A percentile compares a stretch with the other conserved stretches of the same genome.
phyloP scores from a whole-genome alignment of 2,888 invertebrate genomes.

The Geophilus truncorum region DNA sequence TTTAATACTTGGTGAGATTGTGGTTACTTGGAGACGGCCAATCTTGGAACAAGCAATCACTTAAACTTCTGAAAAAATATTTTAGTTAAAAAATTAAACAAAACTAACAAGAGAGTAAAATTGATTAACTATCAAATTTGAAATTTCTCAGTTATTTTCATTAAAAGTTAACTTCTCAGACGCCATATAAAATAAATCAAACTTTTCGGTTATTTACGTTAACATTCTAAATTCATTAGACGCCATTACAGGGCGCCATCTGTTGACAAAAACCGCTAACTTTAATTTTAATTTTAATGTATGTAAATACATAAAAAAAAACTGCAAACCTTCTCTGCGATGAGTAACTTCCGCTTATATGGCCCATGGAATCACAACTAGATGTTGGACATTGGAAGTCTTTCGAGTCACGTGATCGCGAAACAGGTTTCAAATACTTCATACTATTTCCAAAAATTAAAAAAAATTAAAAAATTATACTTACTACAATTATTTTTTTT shows the following conservation, averaged over 20 bases:
- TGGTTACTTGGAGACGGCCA: slow-evolving; percentile 30
- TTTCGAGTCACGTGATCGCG: slow-evolving; percentile 60
- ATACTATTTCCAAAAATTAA: neutral
- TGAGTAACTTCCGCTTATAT: slow-evolving; percentile 49
- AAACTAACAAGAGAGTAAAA: too few species aligned
- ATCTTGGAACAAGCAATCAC: slow-evolving; percentile 30
- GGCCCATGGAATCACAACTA: slow-evolving; percentile 49
- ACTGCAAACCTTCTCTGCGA: slow-evolving; percentile 46
- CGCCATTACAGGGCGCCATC: too few species aligned
- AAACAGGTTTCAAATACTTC: slow-evolving; percentile 38
- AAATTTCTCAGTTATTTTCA: too few species aligned
- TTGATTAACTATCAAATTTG: neutral
- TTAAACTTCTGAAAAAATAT: slow-evolving; percentile 4
- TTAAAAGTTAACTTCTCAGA: too few species aligned
- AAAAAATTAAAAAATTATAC: neutral
- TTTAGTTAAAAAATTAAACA: neutral
- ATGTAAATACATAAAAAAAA: too few species aligned
- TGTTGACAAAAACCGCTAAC: too few species aligned
- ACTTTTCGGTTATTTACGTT: too few species aligned
- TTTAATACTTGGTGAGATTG: slow-evolving; percentile 14
- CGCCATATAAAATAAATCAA: too few species aligned
- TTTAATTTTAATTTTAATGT: too few species aligned
- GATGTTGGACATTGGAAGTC: slow-evolving; percentile 72
- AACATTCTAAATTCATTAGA: too few species aligned
- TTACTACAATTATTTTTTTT: neutral